Evolutionary conservation across 2,113 vertebrate genomes (phyloP).

Genomic region (Thinocorus orbignyianus): DNA sequence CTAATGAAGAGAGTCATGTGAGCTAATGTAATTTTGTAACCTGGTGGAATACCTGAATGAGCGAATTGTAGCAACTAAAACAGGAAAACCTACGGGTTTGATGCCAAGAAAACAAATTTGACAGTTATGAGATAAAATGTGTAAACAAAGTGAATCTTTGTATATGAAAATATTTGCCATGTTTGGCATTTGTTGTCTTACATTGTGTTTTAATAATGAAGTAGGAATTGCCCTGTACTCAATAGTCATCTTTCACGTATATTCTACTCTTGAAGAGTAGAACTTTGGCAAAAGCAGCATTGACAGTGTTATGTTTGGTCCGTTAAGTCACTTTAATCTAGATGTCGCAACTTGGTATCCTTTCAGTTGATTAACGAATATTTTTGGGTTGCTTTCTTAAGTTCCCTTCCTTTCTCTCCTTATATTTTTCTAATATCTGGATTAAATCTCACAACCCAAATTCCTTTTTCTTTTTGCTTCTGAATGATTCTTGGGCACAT

Average conservation of each 20-base stretch:
- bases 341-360: neutral
- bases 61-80: neutral
- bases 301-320: neutral
- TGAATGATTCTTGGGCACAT: neutral
- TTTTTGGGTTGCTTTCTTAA: neutral
- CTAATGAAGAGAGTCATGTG: neutral
- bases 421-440: neutral
- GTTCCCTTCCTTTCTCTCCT: neutral
- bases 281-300: neutral
- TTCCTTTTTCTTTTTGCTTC: neutral
- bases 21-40: neutral
- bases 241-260: neutral
- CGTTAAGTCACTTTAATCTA: neutral
- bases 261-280: neutral
- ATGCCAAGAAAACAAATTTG: neutral
- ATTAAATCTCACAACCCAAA: neutral
- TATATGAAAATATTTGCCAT: neutral
- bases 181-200: neutral
- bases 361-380: neutral
- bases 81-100: neutral
- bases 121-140: neutral
- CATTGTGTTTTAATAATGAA: neutral
- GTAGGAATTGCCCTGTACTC: neutral
- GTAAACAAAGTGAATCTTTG: neutral
- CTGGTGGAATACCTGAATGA: neutral